Conservation (phyloP, 2,888 invertebrate genomes). For the Macrosiphum euphorbiae region DNA sequence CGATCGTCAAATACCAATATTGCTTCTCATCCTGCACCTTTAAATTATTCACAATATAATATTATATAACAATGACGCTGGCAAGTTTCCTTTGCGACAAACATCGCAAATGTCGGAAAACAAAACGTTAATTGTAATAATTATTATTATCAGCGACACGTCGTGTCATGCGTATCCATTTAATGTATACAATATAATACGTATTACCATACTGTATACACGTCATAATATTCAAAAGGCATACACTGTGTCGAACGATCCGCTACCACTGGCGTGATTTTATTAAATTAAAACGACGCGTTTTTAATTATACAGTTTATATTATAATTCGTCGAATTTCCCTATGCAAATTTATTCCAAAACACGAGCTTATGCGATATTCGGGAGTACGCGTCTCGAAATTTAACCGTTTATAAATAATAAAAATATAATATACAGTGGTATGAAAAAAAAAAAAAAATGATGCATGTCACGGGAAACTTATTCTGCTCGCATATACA, state of each 20-base stretch:
- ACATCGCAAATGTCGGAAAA: background rate
- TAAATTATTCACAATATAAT: background rate
- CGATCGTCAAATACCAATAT: background rate
- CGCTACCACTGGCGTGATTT: slow-evolving; percentile 21
- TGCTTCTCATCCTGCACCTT: too few species aligned
- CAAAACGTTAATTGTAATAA: slow-evolving; percentile 11
- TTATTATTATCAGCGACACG: slow-evolving; percentile 9
- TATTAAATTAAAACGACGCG: slow-evolving; percentile 20
- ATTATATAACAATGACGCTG: background rate
- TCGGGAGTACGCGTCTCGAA: background rate
- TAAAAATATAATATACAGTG: background rate
- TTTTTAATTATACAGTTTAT: slow-evolving; percentile 28
- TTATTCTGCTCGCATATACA: background rate
- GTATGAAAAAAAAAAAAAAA: background rate
- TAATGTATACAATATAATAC: background rate
- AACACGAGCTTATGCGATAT: background rate
- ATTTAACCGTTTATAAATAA: slow-evolving; percentile 19
- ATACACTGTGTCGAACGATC: background rate
- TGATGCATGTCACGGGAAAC: background rate
- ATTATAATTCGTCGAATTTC: slow-evolving; percentile 9
- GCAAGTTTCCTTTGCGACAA: background rate
- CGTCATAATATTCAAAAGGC: background rate
- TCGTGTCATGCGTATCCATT: background rate
- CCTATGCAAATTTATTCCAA: slow-evolving; percentile 33
- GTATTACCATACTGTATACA: background rate